phyloP scores from a whole-genome alignment of 2,888 invertebrate species.

The Heliothis peltigera region DNA sequence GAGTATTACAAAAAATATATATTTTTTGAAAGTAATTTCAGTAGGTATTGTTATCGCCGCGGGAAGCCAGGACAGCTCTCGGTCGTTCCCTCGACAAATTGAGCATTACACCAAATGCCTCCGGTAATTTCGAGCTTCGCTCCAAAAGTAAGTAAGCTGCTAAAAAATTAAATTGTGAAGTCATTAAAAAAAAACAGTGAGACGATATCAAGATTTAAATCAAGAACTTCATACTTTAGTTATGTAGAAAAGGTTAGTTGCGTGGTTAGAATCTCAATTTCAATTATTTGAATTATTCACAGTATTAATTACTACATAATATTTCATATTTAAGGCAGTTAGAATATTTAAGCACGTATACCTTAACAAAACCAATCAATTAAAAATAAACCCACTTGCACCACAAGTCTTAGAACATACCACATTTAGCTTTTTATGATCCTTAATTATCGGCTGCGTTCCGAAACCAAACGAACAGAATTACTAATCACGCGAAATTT shows the following conservation, averaged over 20 bases:
- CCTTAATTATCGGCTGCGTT: constrained; percentile 63
- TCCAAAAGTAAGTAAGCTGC: constrained; percentile 82
- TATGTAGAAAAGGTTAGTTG: constrained; percentile 6
- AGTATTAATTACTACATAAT: too few species aligned
- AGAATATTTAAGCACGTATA: too few species aligned
- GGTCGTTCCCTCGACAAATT: constrained; percentile 79
- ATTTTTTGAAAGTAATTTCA: constrained; percentile 73
- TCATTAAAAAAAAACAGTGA: constrained; percentile 73
- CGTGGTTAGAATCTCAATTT: neutral
- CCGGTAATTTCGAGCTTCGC: constrained; percentile 81
- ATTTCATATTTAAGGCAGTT: too few species aligned
- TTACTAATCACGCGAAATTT: constrained; percentile 75
- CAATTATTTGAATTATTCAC: too few species aligned
- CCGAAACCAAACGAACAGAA: constrained; percentile 67
- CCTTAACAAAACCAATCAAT: neutral
- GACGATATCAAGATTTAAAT: constrained; percentile 56
- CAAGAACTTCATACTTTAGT: constrained; percentile 17
- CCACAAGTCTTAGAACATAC: neutral
- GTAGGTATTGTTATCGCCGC: constrained; percentile 76
- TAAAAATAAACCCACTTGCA: neutral
- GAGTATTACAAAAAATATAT: constrained; percentile 54
- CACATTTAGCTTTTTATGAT: neutral
- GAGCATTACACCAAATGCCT: constrained; percentile 83
- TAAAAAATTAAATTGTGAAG: constrained; percentile 83
- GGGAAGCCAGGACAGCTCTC: constrained; percentile 67